Base-by-base conservation (phyloP, 2,888 invertebrate genomes). In the Zaprionus lineosus region DNA sequence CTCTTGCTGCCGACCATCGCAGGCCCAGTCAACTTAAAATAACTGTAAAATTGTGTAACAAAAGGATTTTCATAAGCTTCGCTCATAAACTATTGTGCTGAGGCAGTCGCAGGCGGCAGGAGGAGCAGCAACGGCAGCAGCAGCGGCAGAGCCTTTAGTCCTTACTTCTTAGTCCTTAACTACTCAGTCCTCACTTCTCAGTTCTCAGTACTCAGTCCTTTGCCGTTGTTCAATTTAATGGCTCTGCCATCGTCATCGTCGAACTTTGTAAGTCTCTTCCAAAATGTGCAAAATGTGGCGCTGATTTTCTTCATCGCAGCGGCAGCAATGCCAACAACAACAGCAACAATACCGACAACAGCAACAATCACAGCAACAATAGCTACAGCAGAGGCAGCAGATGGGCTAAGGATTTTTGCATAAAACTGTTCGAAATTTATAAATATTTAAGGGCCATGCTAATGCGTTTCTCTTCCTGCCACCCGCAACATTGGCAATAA, bases 41-140 rank as follows among this genome's bases (percentile, higher is more conserved):
- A 82, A 78, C 77, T 78, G 77, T 82, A 74, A 78, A 78, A 82
- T 74, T 81, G 79, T 81, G 83, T 83, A 83, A 81, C 84, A 81
- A 81, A 81, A 83, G 84, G 83, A 83, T 81, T 79, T 79, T 79
- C 83, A 79, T 79, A 79, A 79, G 79, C 83, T 79, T 37, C 55
- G 74, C 76, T 74, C 83, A 79, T 79, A 83, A 79, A 79, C 79
- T 79, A 79, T 83, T 83, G 72, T 61, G 57, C 33, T 28, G 31
- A 12, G 51, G 26, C 50, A 33, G 19, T 24, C 28, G 24, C 11
- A 6, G 26, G 3, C 12, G n/a, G n/a, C n/a, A n/a, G n/a, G n/a
- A n/a, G n/a, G n/a, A n/a, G n/a, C n/a, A n/a, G n/a, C n/a, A n/a
- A n/a, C n/a, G n/a, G 29, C 9, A 9, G 21, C 24, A n/a, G 26